Percentiles rank a stretch among this genome's conserved stretches.
Evolutionary conservation across 2,113 vertebrate species (phyloP).

Genomic region (Ptilonorhynchus violaceus): DNA sequence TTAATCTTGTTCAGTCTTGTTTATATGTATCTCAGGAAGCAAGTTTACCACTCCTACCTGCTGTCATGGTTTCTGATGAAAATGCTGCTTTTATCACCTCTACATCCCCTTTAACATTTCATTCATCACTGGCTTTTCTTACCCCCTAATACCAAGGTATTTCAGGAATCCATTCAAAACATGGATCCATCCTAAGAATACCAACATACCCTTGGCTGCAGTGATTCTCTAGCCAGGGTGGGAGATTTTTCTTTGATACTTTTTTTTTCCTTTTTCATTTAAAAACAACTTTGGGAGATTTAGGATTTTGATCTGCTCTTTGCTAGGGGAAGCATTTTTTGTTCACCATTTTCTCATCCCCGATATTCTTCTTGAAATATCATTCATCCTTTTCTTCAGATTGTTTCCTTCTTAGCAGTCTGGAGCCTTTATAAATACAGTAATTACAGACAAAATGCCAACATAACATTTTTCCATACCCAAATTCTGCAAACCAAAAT

Average conservation of each 20-base stretch:
- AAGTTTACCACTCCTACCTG: not conserved
- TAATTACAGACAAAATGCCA: not conserved
- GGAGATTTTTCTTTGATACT: rapidly evolving
- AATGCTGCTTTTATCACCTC: not conserved
- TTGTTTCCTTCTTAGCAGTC: not conserved
- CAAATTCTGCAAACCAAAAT: not conserved
- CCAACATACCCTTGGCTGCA: not conserved
- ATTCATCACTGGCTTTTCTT: not conserved
- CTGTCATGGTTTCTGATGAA: not conserved
- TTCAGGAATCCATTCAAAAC: not conserved
- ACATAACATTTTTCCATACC: not conserved
- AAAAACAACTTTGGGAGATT: not conserved
- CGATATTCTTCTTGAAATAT: not conserved
- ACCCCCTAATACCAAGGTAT: not conserved
- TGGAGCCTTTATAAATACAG: not conserved
- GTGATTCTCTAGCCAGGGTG: not conserved
- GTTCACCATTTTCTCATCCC: not conserved
- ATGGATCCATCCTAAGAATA: not conserved
- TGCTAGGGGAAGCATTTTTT: not conserved
- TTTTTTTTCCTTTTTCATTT: not conserved
- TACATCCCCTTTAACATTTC: not conserved
- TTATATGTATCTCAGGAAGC: not conserved
- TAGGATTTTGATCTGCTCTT: not conserved
- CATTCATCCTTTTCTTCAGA: not conserved
- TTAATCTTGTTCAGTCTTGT: not conserved